Conservation (phyloP, 37 sponge, comb jelly and placozoan genomes). For the Ianthella basta region DNA sequence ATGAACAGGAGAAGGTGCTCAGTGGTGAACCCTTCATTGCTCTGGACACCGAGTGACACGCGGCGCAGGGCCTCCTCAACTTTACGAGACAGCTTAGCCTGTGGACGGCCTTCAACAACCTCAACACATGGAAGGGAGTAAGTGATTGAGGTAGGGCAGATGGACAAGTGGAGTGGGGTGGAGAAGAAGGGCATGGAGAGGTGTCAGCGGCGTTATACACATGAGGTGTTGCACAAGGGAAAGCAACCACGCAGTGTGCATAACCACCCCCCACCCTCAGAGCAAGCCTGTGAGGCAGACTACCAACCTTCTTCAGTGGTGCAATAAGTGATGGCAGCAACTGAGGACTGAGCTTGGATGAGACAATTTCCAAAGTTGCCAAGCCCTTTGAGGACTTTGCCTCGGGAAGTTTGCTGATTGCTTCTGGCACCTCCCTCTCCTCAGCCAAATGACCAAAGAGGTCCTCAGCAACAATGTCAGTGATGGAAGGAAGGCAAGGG, state of each 20-base stretch:
- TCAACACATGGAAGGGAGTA: neutral
- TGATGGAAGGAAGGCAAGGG: conserved; percentile 60
- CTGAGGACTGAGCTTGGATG: conserved; percentile 67
- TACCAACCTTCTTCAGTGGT: conserved; percentile 65
- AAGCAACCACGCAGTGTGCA: neutral
- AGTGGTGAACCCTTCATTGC: conserved; percentile 61
- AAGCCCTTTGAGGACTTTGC: conserved; percentile 69
- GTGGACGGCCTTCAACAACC: conserved; percentile 47
- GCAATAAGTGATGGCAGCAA: conserved; percentile 57
- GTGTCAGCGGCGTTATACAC: too few species aligned
- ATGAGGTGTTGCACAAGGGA: too few species aligned
- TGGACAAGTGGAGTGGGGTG: neutral
- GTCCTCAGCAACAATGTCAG: conserved; percentile 61
- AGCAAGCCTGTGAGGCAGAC: too few species aligned
- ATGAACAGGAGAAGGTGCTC: conserved; percentile 61
- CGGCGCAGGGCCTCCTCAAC: conserved; percentile 69
- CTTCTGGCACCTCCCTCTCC: conserved; percentile 80
- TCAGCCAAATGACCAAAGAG: conserved; percentile 86
- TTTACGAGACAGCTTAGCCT: conserved; percentile 33
- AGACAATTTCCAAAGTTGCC: conserved; percentile 61
- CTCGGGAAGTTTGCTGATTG: conserved; percentile 76
- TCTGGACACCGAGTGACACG: conserved; percentile 57
- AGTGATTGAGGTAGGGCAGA: neutral
- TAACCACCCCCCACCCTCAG: too few species aligned
- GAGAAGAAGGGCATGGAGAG: too few species aligned